These are phyloP conservation scores for Musca vetustissima DNA, from an alignment of 1,140 invertebrate species.

Conservation along the genomic window DNA sequence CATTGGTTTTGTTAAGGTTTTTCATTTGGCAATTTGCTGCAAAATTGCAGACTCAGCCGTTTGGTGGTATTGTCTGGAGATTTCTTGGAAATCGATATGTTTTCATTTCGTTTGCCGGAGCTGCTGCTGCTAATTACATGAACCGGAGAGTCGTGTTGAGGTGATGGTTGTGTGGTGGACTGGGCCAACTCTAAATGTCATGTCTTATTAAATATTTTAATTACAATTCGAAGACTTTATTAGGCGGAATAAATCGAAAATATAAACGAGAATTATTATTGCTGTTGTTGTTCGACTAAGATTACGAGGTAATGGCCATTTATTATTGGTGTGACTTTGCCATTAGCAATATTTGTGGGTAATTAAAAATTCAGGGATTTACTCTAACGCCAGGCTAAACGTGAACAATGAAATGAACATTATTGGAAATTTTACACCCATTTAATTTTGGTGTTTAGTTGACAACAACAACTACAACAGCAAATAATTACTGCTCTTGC, in stretches of 20 bases:
- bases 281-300: too few relatives aligned
- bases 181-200: slow-evolving; percentile 9
- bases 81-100: slow-evolving; percentile 20
- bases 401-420: too few relatives aligned
- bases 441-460: too few relatives aligned
- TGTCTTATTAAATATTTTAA: slow-evolving; percentile 20
- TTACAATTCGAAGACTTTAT: not conserved
- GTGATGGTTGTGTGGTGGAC: too few relatives aligned
- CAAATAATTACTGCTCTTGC: too few relatives aligned
- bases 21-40: too few relatives aligned
- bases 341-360: not conserved
- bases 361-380: too few relatives aligned
- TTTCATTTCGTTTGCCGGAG: not conserved
- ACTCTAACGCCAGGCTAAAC: too few relatives aligned
- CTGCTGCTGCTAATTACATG: slow-evolving; percentile 7
- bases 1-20: not conserved
- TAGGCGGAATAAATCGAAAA: not conserved
- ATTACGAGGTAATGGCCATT: too few relatives aligned
- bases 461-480: too few relatives aligned
- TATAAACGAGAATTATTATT: slow-evolving; percentile 4
- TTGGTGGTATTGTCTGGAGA: slow-evolving; percentile 19
- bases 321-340: not conserved
- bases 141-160: too few relatives aligned
- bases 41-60: not conserved
- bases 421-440: too few relatives aligned